Base-by-base conservation (phyloP, 1,140 invertebrate genomes). In the Leptinotarsa undecemlineata region DNA sequence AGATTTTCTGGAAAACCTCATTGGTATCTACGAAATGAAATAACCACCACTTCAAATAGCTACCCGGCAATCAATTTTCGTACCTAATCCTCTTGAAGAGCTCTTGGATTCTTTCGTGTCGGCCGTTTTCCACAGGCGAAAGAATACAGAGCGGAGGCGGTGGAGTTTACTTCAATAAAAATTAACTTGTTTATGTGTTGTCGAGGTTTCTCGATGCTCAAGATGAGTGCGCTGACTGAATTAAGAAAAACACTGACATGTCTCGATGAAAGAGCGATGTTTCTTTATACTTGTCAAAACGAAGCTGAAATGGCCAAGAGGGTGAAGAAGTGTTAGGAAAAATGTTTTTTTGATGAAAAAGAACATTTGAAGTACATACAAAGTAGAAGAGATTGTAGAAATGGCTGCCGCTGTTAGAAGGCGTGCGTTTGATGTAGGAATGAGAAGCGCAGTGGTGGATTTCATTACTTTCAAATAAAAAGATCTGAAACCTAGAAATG, bases 111-210 rank as follows among this genome's bases (percentile, higher is more conserved):
- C 23, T 67, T 67, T 67, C 64, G 23, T 23, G 64, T 67, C 64
- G 64, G 64, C 23, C 23, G 64, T 15, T 67, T 67, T 67, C 64
- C 64, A 23, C 64, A 42, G 64, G 64, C 64, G 64, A 15, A 33
- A 67, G 21, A 67, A 42, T 17, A 67, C 23, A 17, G 23, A 26
- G 23, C 17, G 23, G 17, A 21, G 64, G 64, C 42, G 64, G 64
- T 21, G 26, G 15, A 19, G 64, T 23, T 17, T 57, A 23, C 64
- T 42, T 23, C 64, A n/a, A 26, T 26, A 67, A 67, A 67, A 67
- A 67, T 67, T 67, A 67, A 67, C 19, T 67, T 67, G 64, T 67
- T 67, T 26, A 67, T 67, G 11, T 67, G n/a, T 67, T 67, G 64
- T 42, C 8, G 64, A 42, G 64, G 17, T 67, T 26, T 67, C 64